Percentiles rank a stretch among this genome's conserved stretches.
Conservation (phyloP, 2,888 invertebrate species). For the Dasypogon diadema region DNA sequence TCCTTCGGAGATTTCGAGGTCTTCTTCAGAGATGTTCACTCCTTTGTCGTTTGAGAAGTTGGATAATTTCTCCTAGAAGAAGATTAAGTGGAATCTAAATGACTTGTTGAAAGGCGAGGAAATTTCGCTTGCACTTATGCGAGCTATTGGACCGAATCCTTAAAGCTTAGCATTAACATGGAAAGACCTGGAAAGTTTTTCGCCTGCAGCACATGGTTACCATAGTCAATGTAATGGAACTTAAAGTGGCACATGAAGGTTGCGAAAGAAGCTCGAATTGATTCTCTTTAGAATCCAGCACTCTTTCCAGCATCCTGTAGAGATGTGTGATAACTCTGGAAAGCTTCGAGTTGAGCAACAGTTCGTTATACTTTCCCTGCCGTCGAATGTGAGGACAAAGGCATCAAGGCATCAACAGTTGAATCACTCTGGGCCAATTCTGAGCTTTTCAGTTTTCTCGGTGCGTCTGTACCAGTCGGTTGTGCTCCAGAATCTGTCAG, state of each 20-base stretch:
- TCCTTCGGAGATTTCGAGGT: too few species aligned
- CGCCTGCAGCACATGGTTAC: not conserved
- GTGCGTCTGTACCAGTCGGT: slow-evolving; percentile 18
- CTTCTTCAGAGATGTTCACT: too few species aligned
- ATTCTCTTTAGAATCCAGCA: too few species aligned
- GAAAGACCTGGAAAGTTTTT: not conserved
- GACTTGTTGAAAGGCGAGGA: too few species aligned
- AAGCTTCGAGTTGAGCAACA: slow-evolving; percentile 25
- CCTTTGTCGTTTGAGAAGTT: too few species aligned
- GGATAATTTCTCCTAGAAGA: too few species aligned
- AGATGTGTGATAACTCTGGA: not conserved
- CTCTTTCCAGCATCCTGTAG: too few species aligned
- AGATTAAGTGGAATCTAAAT: too few species aligned
- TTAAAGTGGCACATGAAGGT: too few species aligned
- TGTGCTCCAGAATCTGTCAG: not conserved
- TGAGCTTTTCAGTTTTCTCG: slow-evolving; percentile 40
- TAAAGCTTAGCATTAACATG: not conserved
- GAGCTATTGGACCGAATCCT: too few species aligned
- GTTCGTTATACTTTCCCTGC: slow-evolving; percentile 44
- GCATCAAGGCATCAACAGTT: slow-evolving; percentile 40
- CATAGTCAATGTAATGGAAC: not conserved
- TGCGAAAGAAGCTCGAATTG: not conserved
- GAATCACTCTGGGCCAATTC: slow-evolving; percentile 21
- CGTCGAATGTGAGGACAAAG: slow-evolving; percentile 28
- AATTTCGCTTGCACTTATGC: too few species aligned